Evolutionary conservation across 2,888 invertebrate species (phyloP).

Genomic region (Erpobdella octoculata): DNA sequence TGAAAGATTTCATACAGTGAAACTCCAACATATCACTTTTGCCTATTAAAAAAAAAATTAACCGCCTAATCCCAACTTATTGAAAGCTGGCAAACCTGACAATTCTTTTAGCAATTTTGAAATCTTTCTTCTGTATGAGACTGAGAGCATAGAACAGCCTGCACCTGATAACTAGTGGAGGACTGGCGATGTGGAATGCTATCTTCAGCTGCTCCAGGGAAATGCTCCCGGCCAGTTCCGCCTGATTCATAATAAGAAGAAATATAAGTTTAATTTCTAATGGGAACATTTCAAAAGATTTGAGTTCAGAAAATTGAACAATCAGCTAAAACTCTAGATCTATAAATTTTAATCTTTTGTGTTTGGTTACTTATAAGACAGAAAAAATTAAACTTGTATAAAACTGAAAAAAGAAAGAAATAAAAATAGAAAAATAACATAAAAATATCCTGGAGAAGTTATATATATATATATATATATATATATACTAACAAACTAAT

Average conservation of each 20-base stretch:
- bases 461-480: too few relatives aligned
- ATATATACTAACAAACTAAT: too few relatives aligned
- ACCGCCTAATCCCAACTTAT: too few relatives aligned
- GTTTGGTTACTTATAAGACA: too few relatives aligned
- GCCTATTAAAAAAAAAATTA: conserved; percentile 19
- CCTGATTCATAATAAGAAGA: too few relatives aligned
- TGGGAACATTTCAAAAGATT: too few relatives aligned
- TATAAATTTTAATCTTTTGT: too few relatives aligned
- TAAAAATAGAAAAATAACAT: background rate
- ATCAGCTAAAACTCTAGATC: too few relatives aligned
- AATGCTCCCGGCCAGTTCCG: conserved; percentile 70
- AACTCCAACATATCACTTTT: too few relatives aligned
- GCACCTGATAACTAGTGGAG: conserved; percentile 71
- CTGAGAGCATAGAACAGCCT: conserved; percentile 78
- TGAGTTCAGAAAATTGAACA: too few relatives aligned
- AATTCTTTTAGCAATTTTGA: conserved; percentile 48
- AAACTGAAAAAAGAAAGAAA: background rate
- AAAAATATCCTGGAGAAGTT: background rate
- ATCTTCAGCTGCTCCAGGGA: conserved; percentile 74
- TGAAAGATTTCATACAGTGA: too few relatives aligned
- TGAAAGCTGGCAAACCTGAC: conserved; percentile 41
- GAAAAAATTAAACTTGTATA: conserved; percentile 6
- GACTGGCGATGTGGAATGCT: conserved; percentile 73
- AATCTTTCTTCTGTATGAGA: conserved; percentile 70
- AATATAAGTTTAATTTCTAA: too few relatives aligned